phyloP scores from a whole-genome alignment of 2,113 vertebrate species.

The Cercopithecus mona region DNA sequence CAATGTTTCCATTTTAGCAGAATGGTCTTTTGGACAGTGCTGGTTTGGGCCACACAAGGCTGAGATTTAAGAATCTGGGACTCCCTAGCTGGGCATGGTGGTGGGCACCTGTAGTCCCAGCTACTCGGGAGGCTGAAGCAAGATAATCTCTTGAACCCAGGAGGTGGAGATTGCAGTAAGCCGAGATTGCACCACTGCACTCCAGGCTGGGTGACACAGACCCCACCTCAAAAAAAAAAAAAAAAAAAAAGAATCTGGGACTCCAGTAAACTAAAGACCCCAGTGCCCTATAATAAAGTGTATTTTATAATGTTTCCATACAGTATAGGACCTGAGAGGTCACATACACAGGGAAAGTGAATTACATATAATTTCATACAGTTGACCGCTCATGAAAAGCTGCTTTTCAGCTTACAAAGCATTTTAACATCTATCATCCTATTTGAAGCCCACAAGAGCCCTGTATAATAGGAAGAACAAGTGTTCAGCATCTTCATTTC shows the following conservation, averaged over 20 bases:
- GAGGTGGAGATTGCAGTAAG: too few species aligned
- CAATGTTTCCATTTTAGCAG: neutral
- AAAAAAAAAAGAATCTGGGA: too few species aligned
- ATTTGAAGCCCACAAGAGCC: neutral
- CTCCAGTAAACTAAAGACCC: neutral
- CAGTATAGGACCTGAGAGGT: neutral
- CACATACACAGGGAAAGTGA: conserved; percentile 9
- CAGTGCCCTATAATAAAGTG: neutral
- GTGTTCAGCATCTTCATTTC: neutral
- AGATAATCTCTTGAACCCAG: too few species aligned
- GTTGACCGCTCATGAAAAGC: conserved; percentile 9
- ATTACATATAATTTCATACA: conserved; percentile 51
- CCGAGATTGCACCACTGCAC: too few species aligned
- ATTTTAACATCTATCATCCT: conserved; percentile 33
- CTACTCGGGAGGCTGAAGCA: too few species aligned
- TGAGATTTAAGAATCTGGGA: neutral
- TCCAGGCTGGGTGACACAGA: too few species aligned
- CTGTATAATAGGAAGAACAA: neutral
- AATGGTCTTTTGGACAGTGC: neutral
- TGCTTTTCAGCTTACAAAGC: conserved; percentile 37
- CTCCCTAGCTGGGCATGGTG: neutral
- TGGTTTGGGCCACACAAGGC: neutral
- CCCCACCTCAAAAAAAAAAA: too few species aligned
- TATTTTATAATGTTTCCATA: neutral
- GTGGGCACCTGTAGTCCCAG: too few species aligned